These are phyloP conservation scores for Kryptopterus vitreolus DNA, from an alignment of 2,797 vertebrate genomes.

Conservation along the genomic window DNA sequence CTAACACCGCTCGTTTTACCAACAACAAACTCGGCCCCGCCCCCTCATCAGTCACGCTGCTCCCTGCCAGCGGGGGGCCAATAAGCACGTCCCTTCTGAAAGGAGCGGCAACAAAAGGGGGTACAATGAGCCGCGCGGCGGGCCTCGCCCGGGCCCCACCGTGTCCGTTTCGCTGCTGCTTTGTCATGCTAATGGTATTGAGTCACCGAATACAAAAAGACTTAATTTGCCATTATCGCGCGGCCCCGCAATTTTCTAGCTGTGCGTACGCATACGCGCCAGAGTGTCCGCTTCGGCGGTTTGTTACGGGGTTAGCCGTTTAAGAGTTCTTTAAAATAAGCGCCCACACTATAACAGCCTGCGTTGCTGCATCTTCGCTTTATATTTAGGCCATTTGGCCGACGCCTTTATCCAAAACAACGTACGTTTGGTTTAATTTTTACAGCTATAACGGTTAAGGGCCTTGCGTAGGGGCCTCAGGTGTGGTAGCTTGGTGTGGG, in stretches of 20 bases:
- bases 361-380: not conserved
- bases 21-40: slow-evolving; percentile 87
- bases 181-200: slow-evolving; percentile 97
- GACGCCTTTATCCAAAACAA: no score
- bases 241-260: slow-evolving; percentile 46
- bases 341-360: not conserved
- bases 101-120: slow-evolving; percentile 84
- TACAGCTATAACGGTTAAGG: no score
- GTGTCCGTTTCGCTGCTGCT: slow-evolving; percentile 91
- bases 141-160: slow-evolving; percentile 78
- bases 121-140: slow-evolving; percentile 79
- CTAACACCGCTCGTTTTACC: slow-evolving; percentile 87
- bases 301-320: slow-evolving; percentile 26
- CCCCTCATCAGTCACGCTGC: slow-evolving; percentile 91
- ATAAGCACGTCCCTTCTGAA: slow-evolving; percentile 91
- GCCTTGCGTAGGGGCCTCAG: no score
- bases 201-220: slow-evolving; percentile 93
- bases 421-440: no score
- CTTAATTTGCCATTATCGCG: slow-evolving; percentile 93
- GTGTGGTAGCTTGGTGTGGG: no score
- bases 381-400: no score
- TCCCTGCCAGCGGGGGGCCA: slow-evolving; percentile 85
- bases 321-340: slow-evolving; percentile 5
- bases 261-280: slow-evolving; percentile 43
- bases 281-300: slow-evolving; percentile 42